Evolutionary conservation across 2,888 invertebrate species (phyloP).

Genomic region (Limenitis camilla): DNA sequence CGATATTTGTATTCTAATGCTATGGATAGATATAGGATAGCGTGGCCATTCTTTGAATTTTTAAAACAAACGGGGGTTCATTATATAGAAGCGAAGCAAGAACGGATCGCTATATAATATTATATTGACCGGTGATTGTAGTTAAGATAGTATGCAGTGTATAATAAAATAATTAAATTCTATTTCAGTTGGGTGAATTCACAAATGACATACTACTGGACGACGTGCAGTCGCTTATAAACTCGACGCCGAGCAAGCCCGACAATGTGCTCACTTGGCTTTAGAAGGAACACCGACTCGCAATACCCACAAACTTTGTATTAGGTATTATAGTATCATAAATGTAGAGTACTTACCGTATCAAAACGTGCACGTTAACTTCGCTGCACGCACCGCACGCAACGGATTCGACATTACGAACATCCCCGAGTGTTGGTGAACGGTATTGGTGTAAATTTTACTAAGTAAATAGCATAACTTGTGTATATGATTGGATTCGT

Average conservation of each 20-base stretch:
- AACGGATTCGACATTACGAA: too few relatives aligned
- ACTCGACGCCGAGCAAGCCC: constrained; percentile 88
- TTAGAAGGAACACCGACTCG: constrained; percentile 48
- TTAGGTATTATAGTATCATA: constrained; percentile 37
- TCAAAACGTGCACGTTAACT: constrained; percentile 30
- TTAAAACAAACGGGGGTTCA: too few relatives aligned
- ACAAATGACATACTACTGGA: constrained; percentile 90
- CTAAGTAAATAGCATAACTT: constrained; percentile 48
- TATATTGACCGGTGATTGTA: too few relatives aligned
- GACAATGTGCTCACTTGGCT: constrained; percentile 92
- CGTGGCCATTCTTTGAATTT: too few relatives aligned
- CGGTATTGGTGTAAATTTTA: constrained; percentile 62
- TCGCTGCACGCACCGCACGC: too few relatives aligned
- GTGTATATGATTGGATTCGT: constrained; percentile 43
- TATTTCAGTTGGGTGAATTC: constrained; percentile 85
- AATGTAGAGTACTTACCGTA: constrained; percentile 40
- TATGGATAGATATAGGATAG: too few relatives aligned
- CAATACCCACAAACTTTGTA: constrained; percentile 36
- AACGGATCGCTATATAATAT: too few relatives aligned
- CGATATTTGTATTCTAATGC: too few relatives aligned
- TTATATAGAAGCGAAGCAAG: too few relatives aligned
- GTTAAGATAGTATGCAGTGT: background rate
- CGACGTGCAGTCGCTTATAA: constrained; percentile 91
- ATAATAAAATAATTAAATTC: constrained; percentile 17
- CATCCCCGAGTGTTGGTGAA: constrained; percentile 39